Base-by-base conservation (phyloP, 1,140 invertebrate species). In the Calephelis nemesis region DNA sequence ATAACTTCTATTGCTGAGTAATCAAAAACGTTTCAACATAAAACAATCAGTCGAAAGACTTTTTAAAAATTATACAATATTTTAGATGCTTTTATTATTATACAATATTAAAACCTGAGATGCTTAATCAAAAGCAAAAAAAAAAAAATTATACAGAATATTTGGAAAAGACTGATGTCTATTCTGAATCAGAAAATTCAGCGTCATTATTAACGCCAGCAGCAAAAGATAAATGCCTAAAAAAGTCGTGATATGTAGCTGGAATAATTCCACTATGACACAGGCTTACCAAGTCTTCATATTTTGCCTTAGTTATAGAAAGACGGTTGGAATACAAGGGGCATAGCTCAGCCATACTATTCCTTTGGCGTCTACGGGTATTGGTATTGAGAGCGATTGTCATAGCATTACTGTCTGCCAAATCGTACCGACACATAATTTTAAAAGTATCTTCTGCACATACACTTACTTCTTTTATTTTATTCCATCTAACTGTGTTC, bases 191-290 rank as follows among this genome's bases (percentile, higher is more conserved):
- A n/a, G 45, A 65, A 48, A 48, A 65, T 65, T 65, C 63, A 49
- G 10, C 63, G 7, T 65, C 47, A 65, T 65, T 65, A 65, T 65
- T 11, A 65, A n/a, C 9, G 47, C 63, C n/a, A 65, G 63, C 47
- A 49, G 12, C 63, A 49, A 65, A 65, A 65, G 63, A 65, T n/a
- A 65, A 48, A 19, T 65, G 63, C 63, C 47, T 65, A 13, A 65
- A 65, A 65, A 65, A 65, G 63, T 65, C 63, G 45, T 65, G 63
- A 65, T 65, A 65, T 49, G 63, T 65, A 65, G 47, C 47, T 65
- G 63, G 63, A 65, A 65, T 65, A n/a, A 65, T 65, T 65, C 47
- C 45, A 48, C 13, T 65, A 48, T 65, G 63, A 65, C 63, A 65
- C 0, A 65, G 63, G 47, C 47, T 65, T 7, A 65, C 49, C 9